Evolutionary conservation across 2,113 vertebrate genomes (phyloP).

Genomic region (Dipodomys ordii): DNA sequence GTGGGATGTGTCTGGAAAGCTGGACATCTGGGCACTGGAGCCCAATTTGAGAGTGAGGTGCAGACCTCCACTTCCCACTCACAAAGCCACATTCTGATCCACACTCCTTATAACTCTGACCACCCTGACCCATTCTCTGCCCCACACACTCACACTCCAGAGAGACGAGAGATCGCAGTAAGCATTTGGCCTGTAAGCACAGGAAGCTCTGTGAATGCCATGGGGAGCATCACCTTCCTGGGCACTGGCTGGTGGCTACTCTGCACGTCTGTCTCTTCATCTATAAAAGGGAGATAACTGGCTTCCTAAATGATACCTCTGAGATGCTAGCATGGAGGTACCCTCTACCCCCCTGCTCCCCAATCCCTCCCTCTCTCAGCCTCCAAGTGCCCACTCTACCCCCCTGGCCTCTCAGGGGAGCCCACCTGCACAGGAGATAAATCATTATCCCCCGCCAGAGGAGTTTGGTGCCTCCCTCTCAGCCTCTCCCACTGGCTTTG

Average conservation of each 20-base stretch:
- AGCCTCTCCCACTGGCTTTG: constrained; percentile 78
- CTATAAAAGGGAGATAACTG: constrained; percentile 9
- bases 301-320: background rate
- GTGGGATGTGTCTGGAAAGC: constrained; percentile 59
- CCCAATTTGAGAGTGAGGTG: background rate
- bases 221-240: background rate
- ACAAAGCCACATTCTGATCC: background rate
- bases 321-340: background rate
- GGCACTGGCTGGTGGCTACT: background rate
- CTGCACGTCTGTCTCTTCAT: constrained; percentile 51
- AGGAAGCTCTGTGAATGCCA: background rate
- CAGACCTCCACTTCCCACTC: background rate
- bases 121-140: too few relatives aligned
- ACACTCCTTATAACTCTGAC: too few relatives aligned
- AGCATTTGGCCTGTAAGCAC: background rate
- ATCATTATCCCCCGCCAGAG: constrained; percentile 73
- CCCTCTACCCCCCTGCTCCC: background rate
- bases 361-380: background rate
- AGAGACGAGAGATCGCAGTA: background rate
- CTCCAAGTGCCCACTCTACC: background rate
- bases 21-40: background rate
- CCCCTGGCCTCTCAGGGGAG: background rate
- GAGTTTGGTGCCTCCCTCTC: constrained; percentile 74
- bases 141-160: background rate
- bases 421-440: constrained; percentile 81